A percentile compares a stretch with the other conserved stretches of the same genome.
Evolutionary conservation across 2,888 invertebrate genomes (phyloP).

Genomic region (Platynereis dumerilii): DNA sequence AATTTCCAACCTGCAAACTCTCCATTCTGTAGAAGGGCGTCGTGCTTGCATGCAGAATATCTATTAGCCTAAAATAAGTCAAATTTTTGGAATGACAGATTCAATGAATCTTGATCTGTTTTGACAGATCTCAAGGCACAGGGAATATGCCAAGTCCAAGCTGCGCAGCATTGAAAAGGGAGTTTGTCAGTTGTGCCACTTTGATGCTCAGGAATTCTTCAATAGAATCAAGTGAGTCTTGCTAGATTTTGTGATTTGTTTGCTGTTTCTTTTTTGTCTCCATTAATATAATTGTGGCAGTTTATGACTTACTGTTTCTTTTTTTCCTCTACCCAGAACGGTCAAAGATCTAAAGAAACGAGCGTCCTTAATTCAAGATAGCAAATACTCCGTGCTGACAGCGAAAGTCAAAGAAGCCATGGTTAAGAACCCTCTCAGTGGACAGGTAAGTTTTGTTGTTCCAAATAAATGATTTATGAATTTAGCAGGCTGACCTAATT

Average conservation of each 20-base stretch:
- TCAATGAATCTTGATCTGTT: neutral
- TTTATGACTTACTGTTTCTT: too few relatives aligned
- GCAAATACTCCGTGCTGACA: conserved; percentile 43
- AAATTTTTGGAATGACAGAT: neutral
- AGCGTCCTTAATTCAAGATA: conserved; percentile 47
- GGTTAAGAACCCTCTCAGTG: conserved; percentile 47
- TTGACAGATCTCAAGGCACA: conserved; percentile 46
- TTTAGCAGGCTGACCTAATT: too few relatives aligned
- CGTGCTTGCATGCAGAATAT: neutral
- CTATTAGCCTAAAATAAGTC: neutral
- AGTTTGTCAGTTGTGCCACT: conserved; percentile 51
- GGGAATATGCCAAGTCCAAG: conserved; percentile 46
- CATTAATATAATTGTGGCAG: too few relatives aligned
- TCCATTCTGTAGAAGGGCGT: too few relatives aligned
- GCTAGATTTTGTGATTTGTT: too few relatives aligned
- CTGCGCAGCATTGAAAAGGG: conserved; percentile 54
- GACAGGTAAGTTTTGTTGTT: conserved; percentile 42
- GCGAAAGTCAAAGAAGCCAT: conserved; percentile 48
- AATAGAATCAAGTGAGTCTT: conserved; percentile 46
- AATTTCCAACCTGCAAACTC: too few relatives aligned
- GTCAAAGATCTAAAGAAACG: conserved; percentile 43
- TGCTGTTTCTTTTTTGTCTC: too few relatives aligned
- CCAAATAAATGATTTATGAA: too few relatives aligned
- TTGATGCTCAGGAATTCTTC: conserved; percentile 53
- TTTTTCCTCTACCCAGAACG: conserved; percentile 35